Conservation (phyloP, 1,140 invertebrate genomes). For the Palaemon carinicauda region DNA sequence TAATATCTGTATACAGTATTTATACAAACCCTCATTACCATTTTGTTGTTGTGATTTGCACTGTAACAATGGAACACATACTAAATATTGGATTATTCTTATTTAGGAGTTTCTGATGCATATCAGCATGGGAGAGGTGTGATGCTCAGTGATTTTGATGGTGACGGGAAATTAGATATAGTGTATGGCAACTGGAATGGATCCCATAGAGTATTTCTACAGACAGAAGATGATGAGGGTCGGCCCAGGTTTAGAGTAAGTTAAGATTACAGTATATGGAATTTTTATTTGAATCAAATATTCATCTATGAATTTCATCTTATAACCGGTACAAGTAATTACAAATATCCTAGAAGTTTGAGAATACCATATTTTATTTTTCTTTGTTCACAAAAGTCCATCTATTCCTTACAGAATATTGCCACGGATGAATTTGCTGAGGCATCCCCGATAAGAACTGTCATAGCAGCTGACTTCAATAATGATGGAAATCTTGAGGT, state of each 20-base stretch:
- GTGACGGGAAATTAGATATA: slow-evolving; percentile 13
- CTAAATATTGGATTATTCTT: background rate
- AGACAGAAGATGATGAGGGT: slow-evolving; percentile 7
- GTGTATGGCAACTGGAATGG: slow-evolving; percentile 27
- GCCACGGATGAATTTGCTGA: slow-evolving; percentile 28
- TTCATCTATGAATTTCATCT: too few relatives aligned
- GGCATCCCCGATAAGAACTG: background rate
- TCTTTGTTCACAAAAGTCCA: background rate
- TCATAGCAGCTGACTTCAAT: slow-evolving; percentile 17
- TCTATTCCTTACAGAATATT: background rate
- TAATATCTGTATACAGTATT: background rate
- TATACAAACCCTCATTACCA: background rate
- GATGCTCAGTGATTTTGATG: slow-evolving; percentile 2
- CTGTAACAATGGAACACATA: too few relatives aligned
- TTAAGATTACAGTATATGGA: background rate
- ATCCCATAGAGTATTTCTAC: background rate
- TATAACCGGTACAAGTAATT: too few relatives aligned
- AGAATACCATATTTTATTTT: too few relatives aligned
- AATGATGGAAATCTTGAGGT: slow-evolving; percentile 27
- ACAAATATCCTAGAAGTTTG: too few relatives aligned
- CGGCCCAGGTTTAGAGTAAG: slow-evolving; percentile 11
- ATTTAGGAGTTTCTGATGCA: slow-evolving; percentile 8
- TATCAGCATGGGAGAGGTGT: slow-evolving; percentile 10
- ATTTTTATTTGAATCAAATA: too few relatives aligned
- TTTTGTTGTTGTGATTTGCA: background rate